These are phyloP conservation scores for Dioctria linearis DNA, from an alignment of 2,888 invertebrate species.

Conservation along the genomic window DNA sequence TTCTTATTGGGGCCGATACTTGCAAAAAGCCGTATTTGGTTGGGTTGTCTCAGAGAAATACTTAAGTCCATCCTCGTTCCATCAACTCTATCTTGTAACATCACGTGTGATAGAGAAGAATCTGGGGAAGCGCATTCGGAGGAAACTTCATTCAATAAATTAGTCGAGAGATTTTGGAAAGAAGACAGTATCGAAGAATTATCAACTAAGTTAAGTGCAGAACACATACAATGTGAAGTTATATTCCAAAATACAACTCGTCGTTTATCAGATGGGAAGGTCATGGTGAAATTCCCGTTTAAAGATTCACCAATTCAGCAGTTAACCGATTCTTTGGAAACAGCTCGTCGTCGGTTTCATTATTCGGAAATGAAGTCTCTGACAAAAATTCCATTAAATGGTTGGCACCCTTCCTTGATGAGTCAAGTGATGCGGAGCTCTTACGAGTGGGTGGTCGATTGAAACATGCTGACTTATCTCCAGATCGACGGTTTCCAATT, in stretches of 20 bases:
- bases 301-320: neutral
- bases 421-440: neutral
- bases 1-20: no score
- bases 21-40: no score
- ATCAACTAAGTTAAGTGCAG: neutral
- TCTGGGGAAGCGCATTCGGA: no score
- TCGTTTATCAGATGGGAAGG: neutral
- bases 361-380: no score
- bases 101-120: no score
- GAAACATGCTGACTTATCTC: constrained; percentile 56
- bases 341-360: neutral
- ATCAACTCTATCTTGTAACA: no score
- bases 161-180: constrained; percentile 28
- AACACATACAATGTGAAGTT: neutral
- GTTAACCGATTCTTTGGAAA: neutral
- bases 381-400: no score
- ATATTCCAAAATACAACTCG: neutral
- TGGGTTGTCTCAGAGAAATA: no score
- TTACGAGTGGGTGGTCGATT: constrained; percentile 56
- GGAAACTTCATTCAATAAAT: neutral
- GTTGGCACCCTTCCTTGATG: no score
- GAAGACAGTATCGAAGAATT: neutral
- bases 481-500: constrained; percentile 59
- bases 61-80: no score
- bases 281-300: neutral